Evolutionary conservation across 2,888 invertebrate genomes (phyloP).

Genomic region (Phalera bucephala): DNA sequence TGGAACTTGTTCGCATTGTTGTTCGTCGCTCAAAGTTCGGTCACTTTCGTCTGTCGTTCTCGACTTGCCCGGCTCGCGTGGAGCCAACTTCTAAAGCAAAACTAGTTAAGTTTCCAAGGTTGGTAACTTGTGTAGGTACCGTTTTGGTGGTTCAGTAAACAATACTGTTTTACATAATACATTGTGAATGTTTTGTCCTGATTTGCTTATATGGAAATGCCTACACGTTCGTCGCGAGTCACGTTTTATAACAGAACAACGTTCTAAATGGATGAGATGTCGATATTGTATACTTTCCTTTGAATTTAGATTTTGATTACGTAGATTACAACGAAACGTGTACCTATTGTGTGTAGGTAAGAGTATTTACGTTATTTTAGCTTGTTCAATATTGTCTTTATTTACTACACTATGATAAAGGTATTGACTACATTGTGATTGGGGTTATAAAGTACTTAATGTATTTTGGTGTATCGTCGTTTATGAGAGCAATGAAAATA

Average conservation of each 20-base stretch:
- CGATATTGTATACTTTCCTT: constrained; percentile 9
- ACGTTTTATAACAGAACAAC: constrained; percentile 35
- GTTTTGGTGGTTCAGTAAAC: constrained; percentile 41
- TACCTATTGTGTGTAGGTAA: no score
- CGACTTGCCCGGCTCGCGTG: constrained; percentile 38
- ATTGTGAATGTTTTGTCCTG: constrained; percentile 43
- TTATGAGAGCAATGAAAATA: no score
- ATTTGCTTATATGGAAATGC: constrained; percentile 28
- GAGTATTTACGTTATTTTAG: no score
- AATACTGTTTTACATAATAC: constrained; percentile 52
- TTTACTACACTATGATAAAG: no score
- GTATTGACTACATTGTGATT: no score
- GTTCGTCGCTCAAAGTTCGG: constrained; percentile 60
- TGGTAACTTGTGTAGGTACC: constrained; percentile 40
- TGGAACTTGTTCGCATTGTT: constrained; percentile 56
- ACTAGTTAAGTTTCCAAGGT: constrained; percentile 65
- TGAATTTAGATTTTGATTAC: constrained; percentile 4
- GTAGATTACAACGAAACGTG: no score
- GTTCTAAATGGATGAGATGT: constrained; percentile 10
- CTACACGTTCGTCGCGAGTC: constrained; percentile 32
- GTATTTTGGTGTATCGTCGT: no score
- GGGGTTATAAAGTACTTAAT: no score
- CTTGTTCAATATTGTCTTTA: no score
- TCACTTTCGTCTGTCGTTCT: constrained; percentile 57
- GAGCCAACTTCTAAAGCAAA: constrained; percentile 59